A percentile compares a stretch with the other conserved stretches of the same genome.
These are phyloP conservation scores for Girardinus metallicus DNA, from an alignment of 2,797 vertebrate genomes.

Conservation along the genomic window DNA sequence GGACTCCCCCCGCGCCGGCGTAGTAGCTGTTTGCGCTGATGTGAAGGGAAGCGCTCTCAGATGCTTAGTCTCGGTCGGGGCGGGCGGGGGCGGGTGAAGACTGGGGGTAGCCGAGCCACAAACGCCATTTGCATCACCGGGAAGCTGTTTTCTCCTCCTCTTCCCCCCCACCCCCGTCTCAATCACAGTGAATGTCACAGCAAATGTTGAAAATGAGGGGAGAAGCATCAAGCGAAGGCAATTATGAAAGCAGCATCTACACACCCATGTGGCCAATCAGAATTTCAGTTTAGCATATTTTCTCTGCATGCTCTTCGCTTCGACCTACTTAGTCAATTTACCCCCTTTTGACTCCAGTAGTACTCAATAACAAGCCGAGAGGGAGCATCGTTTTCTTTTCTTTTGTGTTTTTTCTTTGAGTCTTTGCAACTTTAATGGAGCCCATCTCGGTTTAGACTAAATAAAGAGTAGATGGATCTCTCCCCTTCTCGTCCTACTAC, in stretches of 20 bases:
- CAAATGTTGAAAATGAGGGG: constrained; percentile 57
- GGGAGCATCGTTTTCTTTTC: constrained; percentile 36
- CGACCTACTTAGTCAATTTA: constrained; percentile 72
- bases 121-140: constrained; percentile 64
- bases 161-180: constrained; percentile 26
- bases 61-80: constrained; percentile 40
- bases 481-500: constrained; percentile 19
- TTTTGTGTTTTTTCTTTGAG: constrained; percentile 29
- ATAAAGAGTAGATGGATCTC: constrained; percentile 34
- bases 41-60: constrained; percentile 59
- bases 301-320: constrained; percentile 52
- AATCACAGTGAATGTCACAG: constrained; percentile 54
- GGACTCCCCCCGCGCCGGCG: constrained; percentile 31
- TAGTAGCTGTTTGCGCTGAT: constrained; percentile 48
- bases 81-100: constrained; percentile 7
- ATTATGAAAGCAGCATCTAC: constrained; percentile 69
- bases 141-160: constrained; percentile 46
- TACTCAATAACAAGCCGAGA: constrained; percentile 55
- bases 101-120: constrained; percentile 25
- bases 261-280: constrained; percentile 69
- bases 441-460: constrained; percentile 24
- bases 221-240: constrained; percentile 60
- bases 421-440: constrained; percentile 39
- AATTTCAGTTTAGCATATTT: constrained; percentile 61
- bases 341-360: constrained; percentile 70